These are phyloP conservation scores for Myxocyprinus asiaticus DNA, from an alignment of 2,113 vertebrate genomes.

Conservation along the genomic window DNA sequence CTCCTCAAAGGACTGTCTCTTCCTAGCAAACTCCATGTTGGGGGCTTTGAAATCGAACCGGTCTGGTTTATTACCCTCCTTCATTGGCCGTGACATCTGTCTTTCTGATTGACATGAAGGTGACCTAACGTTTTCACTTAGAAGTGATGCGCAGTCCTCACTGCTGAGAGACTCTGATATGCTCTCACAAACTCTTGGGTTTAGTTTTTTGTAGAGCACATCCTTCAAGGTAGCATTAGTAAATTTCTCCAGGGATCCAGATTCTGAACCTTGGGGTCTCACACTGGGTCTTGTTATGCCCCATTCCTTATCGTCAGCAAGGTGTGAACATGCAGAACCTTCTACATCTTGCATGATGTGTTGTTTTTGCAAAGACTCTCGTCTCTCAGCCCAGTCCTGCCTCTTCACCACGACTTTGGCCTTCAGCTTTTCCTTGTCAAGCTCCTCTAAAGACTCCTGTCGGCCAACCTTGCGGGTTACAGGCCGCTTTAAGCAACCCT, in stretches of 20 bases:
- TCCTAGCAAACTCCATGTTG: slow-evolving; percentile 87
- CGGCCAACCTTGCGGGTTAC: slow-evolving; percentile 83
- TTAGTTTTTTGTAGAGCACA: slow-evolving; percentile 85
- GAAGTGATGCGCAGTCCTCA: slow-evolving; percentile 66
- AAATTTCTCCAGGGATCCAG: slow-evolving; percentile 71
- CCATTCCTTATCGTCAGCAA: slow-evolving; percentile 79
- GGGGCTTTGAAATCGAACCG: slow-evolving; percentile 84
- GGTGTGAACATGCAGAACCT: slow-evolving; percentile 39
- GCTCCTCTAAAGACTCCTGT: slow-evolving; percentile 88
- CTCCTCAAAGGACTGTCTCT: slow-evolving; percentile 87
- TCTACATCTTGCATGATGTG: slow-evolving; percentile 75
- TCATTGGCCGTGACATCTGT: slow-evolving; percentile 67
- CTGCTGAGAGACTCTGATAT: slow-evolving; percentile 61
- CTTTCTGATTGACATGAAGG: slow-evolving; percentile 68
- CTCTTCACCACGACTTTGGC: slow-evolving; percentile 86
- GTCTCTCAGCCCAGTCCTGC: slow-evolving; percentile 84
- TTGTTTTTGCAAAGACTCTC: slow-evolving; percentile 79
- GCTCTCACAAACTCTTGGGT: slow-evolving; percentile 73
- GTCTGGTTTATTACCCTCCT: slow-evolving; percentile 81
- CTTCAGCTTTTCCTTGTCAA: slow-evolving; percentile 91
- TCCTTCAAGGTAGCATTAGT: slow-evolving; percentile 82
- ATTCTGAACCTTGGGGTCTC: slow-evolving; percentile 72
- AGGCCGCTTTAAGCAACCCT: slow-evolving; percentile 91
- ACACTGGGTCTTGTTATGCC: slow-evolving; percentile 70
- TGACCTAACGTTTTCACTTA: slow-evolving; percentile 68